Percentiles rank a stretch among this genome's conserved stretches.
Conservation (phyloP, 2,888 invertebrate species). For the Cephus pygmeus region DNA sequence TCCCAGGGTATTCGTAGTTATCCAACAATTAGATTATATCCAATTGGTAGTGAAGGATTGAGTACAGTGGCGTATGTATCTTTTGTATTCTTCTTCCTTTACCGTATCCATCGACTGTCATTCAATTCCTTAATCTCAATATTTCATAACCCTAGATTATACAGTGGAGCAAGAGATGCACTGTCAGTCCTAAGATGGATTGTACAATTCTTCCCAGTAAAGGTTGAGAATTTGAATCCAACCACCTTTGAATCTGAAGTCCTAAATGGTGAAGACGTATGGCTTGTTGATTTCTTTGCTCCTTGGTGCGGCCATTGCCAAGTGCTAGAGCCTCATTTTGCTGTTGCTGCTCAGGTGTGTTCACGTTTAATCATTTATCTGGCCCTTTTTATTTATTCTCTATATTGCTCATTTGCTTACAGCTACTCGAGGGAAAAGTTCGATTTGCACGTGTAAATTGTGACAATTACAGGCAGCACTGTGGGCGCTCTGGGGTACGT, state of each 20-base stretch:
- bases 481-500: slow-evolving; percentile 70
- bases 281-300: slow-evolving; percentile 77
- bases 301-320: slow-evolving; percentile 77
- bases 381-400: not conserved
- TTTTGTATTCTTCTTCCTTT: not conserved
- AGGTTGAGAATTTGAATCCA: slow-evolving; percentile 66
- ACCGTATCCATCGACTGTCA: not conserved
- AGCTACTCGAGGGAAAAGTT: slow-evolving; percentile 69
- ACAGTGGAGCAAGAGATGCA: slow-evolving; percentile 74
- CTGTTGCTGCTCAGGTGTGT: slow-evolving; percentile 72
- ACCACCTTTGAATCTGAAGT: slow-evolving; percentile 67
- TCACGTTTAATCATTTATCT: not conserved
- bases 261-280: slow-evolving; percentile 66
- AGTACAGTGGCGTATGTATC: slow-evolving; percentile 68
- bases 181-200: slow-evolving; percentile 74
- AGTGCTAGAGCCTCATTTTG: slow-evolving; percentile 76
- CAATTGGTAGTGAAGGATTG: slow-evolving; percentile 68
- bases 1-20: slow-evolving; percentile 73
- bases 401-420: slow-evolving; percentile 24
- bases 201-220: slow-evolving; percentile 72
- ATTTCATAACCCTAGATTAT: slow-evolving; percentile 63
- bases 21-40: slow-evolving; percentile 77
- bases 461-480: slow-evolving; percentile 69
- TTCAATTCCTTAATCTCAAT: slow-evolving; percentile 20
- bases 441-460: slow-evolving; percentile 76